These are phyloP conservation scores for Macrophya annulata DNA, from an alignment of 2,888 invertebrate species.

Conservation along the genomic window DNA sequence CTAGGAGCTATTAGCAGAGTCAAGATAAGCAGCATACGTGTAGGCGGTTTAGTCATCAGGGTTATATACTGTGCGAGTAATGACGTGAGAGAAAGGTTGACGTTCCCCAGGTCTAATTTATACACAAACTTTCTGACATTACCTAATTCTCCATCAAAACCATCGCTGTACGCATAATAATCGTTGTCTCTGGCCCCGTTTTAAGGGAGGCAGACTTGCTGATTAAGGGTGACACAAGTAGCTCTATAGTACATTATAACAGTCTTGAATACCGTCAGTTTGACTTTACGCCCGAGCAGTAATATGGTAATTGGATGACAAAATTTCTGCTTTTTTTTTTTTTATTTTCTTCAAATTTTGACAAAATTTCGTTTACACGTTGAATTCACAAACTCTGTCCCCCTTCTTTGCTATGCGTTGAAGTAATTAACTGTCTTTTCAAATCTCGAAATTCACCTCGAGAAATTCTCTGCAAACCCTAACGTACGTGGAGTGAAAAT, in stretches of 20 bases:
- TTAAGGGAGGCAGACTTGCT: neutral
- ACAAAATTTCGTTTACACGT: neutral
- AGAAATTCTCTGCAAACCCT: neutral
- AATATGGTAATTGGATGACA: neutral
- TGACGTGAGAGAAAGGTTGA: constrained; percentile 56
- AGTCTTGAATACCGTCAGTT: neutral
- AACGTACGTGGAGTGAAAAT: constrained; percentile 16
- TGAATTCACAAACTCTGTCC: neutral
- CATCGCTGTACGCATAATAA: constrained; percentile 53
- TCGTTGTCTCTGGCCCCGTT: constrained; percentile 46
- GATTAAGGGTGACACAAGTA: constrained; percentile 51
- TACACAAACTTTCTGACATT: constrained; percentile 52
- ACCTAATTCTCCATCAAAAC: constrained; percentile 55
- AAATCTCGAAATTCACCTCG: neutral
- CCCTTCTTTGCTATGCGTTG: neutral
- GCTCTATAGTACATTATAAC: constrained; percentile 21
- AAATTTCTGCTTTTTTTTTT: neutral
- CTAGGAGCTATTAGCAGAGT: constrained; percentile 41
- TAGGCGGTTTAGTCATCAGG: constrained; percentile 7
- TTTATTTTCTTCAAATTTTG: neutral
- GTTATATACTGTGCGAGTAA: constrained; percentile 32
- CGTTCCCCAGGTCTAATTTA: constrained; percentile 51
- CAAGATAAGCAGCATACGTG: constrained; percentile 50
- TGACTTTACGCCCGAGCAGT: neutral
- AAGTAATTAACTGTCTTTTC: constrained; percentile 35